phyloP scores from a whole-genome alignment of 2,113 vertebrate genomes.

The Parotia lawesii region DNA sequence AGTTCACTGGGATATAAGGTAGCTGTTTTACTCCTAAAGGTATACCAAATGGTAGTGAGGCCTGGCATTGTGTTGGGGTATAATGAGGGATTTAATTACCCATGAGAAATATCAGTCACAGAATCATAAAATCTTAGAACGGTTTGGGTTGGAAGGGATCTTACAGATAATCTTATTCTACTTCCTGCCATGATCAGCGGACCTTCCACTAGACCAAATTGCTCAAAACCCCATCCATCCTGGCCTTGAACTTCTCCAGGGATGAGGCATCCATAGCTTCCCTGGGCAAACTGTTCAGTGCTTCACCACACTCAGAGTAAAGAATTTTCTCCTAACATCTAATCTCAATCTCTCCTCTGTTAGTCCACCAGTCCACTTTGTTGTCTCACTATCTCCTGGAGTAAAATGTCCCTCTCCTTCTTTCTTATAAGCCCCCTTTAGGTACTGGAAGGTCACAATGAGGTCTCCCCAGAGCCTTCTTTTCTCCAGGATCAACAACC shows the following conservation, averaged over 20 bases:
- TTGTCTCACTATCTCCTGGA: accelerated
- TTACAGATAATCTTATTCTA: neutral
- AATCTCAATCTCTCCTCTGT: neutral
- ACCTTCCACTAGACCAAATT: neutral
- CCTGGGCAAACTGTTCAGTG: neutral
- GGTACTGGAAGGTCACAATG: neutral
- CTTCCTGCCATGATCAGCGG: neutral
- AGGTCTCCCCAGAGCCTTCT: neutral
- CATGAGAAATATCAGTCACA: neutral
- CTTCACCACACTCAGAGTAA: neutral
- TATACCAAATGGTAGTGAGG: neutral
- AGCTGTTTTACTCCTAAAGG: neutral
- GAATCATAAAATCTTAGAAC: neutral
- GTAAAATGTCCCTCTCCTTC: neutral
- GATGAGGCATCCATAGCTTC: neutral
- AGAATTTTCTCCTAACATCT: neutral
- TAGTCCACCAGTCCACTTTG: neutral
- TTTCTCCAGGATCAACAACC: neutral
- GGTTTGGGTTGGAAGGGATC: neutral
- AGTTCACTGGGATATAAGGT: neutral
- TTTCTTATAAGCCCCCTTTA: neutral
- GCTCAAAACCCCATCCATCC: neutral
- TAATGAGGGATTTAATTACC: neutral
- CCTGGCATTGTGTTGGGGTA: neutral
- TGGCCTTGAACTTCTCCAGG: neutral